Conservation (phyloP, 1,140 invertebrate species). For the Cydia amplana region DNA sequence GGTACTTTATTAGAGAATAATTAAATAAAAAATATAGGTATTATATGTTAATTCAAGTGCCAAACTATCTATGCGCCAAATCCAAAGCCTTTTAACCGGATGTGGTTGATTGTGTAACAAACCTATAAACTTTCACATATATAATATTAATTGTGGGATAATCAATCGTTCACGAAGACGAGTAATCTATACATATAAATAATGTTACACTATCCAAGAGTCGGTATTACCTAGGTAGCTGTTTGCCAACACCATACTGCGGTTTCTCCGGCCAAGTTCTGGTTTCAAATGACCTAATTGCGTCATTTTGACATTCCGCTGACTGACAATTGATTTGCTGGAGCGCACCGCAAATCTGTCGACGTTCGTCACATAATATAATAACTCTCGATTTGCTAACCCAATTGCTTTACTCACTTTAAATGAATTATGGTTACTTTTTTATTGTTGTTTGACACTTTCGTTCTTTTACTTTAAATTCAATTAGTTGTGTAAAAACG, state of each 20-base stretch:
- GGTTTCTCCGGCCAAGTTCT: constrained; percentile 61
- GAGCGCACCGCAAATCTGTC: constrained; percentile 40
- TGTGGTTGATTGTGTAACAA: too few species aligned
- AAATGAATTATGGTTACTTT: not conserved
- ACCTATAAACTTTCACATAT: not conserved
- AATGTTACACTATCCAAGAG: constrained; percentile 11
- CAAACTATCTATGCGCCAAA: too few species aligned
- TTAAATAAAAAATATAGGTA: too few species aligned
- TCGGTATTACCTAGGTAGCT: constrained; percentile 43
- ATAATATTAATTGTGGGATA: not conserved
- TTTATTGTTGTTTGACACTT: not conserved
- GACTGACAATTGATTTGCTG: constrained; percentile 56
- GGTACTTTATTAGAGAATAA: too few species aligned
- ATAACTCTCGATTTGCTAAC: not conserved
- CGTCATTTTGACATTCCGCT: constrained; percentile 66
- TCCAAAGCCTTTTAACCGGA: too few species aligned
- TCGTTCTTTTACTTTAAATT: not conserved
- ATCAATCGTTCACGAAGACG: not conserved
- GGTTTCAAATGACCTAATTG: constrained; percentile 70
- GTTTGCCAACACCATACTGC: constrained; percentile 61
- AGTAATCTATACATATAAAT: constrained; percentile 24
- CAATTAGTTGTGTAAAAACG: not conserved
- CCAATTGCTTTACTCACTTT: not conserved
- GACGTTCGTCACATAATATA: not conserved
- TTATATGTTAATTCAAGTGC: too few species aligned